These are phyloP conservation scores for Phalanger gymnotis DNA, from an alignment of 2,797 vertebrate species.

Conservation along the genomic window DNA sequence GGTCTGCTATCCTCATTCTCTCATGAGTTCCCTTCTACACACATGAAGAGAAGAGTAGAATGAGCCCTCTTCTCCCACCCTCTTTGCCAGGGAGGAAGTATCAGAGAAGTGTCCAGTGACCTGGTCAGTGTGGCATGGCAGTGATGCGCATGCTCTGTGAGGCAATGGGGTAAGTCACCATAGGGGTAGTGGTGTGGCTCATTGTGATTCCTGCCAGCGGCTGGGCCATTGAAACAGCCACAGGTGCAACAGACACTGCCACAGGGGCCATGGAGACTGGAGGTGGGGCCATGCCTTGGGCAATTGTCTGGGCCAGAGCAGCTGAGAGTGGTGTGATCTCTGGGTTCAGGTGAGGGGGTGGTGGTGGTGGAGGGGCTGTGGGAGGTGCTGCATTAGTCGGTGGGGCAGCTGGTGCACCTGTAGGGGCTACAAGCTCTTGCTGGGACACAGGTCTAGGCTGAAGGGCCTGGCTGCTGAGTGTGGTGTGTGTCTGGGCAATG, in stretches of 20 bases:
- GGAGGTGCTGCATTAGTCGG: slow-evolving; percentile 91
- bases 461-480: slow-evolving; percentile 95
- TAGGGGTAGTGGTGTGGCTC: slow-evolving; percentile 97
- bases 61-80: slow-evolving; percentile 54
- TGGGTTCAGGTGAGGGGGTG: slow-evolving; percentile 92
- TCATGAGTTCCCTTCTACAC: slow-evolving; percentile 40
- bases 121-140: slow-evolving; percentile 93
- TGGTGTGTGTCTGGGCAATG: slow-evolving; percentile 98
- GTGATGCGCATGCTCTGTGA: slow-evolving; percentile 99
- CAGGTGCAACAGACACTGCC: slow-evolving; percentile 95
- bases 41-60: slow-evolving; percentile 39
- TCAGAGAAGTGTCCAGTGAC: slow-evolving; percentile 55
- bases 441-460: slow-evolving; percentile 94
- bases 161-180: slow-evolving; percentile 97
- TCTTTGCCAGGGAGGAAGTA: slow-evolving; percentile 26
- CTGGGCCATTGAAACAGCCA: slow-evolving; percentile 96
- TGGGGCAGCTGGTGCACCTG: slow-evolving; percentile 89
- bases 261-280: slow-evolving; percentile 98
- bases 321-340: slow-evolving; percentile 96
- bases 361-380: slow-evolving; percentile 86
- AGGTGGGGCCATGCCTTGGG: slow-evolving; percentile 94
- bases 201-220: slow-evolving; percentile 95
- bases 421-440: slow-evolving; percentile 93
- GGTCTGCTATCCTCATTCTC: slow-evolving; percentile 71
- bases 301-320: slow-evolving; percentile 96